Evolutionary conservation across 2,113 vertebrate species (phyloP).

Genomic region (Poeciliopsis prolifica): DNA sequence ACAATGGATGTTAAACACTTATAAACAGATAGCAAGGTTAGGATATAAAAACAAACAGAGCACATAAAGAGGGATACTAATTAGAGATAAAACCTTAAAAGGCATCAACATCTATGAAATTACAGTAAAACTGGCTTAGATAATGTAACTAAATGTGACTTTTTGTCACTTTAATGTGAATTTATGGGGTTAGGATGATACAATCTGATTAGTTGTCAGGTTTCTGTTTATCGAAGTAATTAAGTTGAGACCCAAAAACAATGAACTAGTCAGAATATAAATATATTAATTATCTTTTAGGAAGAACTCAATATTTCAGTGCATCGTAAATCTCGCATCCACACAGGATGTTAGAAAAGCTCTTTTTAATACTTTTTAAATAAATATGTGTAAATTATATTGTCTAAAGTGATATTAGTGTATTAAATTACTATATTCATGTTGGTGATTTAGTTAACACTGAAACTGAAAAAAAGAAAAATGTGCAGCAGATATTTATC

Average conservation of each 20-base stretch:
- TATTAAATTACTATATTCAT: background rate
- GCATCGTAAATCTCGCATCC: background rate
- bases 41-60: conserved; percentile 3
- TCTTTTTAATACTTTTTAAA: background rate
- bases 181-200: background rate
- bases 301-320: background rate
- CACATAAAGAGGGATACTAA: too few relatives aligned
- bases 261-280: background rate
- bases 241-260: background rate
- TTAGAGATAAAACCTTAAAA: background rate
- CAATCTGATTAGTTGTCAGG: background rate
- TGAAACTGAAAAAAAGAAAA: background rate
- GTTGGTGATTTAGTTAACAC: background rate
- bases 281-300: background rate
- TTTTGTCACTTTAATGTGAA: background rate
- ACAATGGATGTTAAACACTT: conserved; percentile 43
- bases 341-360: background rate
- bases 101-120: background rate
- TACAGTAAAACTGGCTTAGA: too few relatives aligned
- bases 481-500: background rate
- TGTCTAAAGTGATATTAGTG: background rate
- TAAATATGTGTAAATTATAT: background rate
- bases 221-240: background rate
- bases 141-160: background rate
- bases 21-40: background rate